Base-by-base conservation (phyloP, 2,888 invertebrate species). In the Melieria omissa region DNA sequence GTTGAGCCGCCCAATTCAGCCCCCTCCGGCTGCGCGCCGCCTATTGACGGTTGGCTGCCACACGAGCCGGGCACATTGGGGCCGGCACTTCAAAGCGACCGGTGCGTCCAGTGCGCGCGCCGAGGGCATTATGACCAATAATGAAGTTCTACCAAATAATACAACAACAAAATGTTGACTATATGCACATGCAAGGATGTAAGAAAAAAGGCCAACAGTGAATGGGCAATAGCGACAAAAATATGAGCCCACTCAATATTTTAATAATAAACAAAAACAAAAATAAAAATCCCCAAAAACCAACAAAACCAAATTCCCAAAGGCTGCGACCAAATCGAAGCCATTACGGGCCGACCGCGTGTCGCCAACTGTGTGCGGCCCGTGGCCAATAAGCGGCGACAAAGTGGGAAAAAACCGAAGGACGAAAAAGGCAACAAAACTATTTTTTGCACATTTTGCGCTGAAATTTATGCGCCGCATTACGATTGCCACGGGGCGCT, bases 231-330 rank as follows among this genome's bases (percentile, higher is more conserved):
- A 16, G 16, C 46, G 10, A n/a, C 45, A 45, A 44, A 1, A 3
- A 14, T 46, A 45, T 9, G 9, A 62, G 44, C 61, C 46, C 46
- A 14, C 45, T 14, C 45, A 14, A 62, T 62, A 62, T 62, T 62
- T 62, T 62, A 62, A 62, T 62, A 45, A 62, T 29, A 8, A 29
- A 29, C 41, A 55, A 29, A 4, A 55, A 55, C 3, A 5, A 4
- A 3, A n/a, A 14, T 2, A 16, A 16, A 16, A 16, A 16, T 2
- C 16, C 1, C 1, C 1, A 16, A 16, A 16, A 16, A 16, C 2
- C 16, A 16, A 16, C 16, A 16, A 16, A 16, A 16, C 16, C 16
- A 16, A 16, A 1, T 1, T 16, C 16, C 16, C 16, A 16, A 16
- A 16, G 16, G 16, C 16, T 16, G 16, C 16, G 16, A 16, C 16